Conservation (phyloP, 2,113 vertebrate genomes). For the Macroglossus sobrinus region DNA sequence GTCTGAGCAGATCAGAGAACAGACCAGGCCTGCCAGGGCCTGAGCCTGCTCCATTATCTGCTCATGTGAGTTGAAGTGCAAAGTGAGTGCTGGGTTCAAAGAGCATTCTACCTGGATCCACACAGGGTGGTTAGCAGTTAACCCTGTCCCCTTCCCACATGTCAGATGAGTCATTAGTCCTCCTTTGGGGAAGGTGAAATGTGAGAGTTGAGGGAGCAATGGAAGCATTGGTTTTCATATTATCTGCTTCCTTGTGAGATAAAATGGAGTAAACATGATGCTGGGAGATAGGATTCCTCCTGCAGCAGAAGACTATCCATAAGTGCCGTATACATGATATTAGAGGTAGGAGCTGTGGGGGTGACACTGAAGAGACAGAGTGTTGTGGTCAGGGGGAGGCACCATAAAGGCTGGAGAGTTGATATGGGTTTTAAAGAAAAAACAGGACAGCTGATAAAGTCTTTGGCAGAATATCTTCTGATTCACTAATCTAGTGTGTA, state of each 20-base stretch:
- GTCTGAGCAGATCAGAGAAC: neutral
- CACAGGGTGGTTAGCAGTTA: neutral
- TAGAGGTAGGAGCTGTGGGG: neutral
- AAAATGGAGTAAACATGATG: neutral
- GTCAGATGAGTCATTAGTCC: neutral
- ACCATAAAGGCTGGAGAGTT: neutral
- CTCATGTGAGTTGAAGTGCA: neutral
- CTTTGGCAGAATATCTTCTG: neutral
- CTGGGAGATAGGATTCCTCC: neutral
- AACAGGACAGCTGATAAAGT: neutral
- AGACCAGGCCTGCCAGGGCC: neutral
- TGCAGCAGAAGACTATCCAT: neutral
- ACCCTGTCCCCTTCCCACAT: neutral
- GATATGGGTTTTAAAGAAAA: neutral
- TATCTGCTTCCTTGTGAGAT: neutral
- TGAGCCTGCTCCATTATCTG: neutral
- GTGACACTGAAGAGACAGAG: neutral
- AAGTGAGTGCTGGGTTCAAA: neutral
- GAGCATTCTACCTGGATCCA: neutral
- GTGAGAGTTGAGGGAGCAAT: neutral
- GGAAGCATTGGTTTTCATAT: neutral
- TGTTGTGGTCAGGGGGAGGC: neutral
- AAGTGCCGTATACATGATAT: fast-evolving
- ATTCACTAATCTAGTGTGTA: neutral
- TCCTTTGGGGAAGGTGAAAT: neutral